A percentile compares a stretch with the other conserved stretches of the same genome.
These are phyloP conservation scores for Drosophila virilis DNA, from an alignment of 1,140 invertebrate genomes.

Conservation along the genomic window DNA sequence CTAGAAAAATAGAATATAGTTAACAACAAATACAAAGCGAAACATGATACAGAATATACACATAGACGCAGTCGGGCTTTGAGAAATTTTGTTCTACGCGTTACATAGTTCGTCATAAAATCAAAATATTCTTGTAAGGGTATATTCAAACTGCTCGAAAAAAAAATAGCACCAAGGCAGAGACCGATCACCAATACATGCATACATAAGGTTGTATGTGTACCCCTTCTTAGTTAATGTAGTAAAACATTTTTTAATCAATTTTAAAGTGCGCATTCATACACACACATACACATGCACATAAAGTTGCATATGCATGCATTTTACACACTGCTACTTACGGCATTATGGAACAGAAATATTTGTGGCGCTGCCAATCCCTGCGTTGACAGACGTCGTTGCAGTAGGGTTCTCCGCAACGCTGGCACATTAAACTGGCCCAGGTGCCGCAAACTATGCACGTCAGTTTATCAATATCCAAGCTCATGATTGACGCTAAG, in stretches of 20 bases:
- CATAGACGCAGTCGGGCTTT: too few relatives aligned
- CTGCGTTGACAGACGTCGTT: conserved; percentile 30
- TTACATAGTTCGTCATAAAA: too few relatives aligned
- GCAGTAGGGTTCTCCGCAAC: conserved; percentile 61
- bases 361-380: conserved; percentile 65
- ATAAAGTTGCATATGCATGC: neutral
- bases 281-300: neutral
- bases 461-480: neutral
- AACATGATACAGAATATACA: too few relatives aligned
- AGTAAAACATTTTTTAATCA: too few relatives aligned
- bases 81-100: too few relatives aligned
- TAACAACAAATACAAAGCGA: too few relatives aligned
- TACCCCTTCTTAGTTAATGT: too few relatives aligned
- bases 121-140: too few relatives aligned
- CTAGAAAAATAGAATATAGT: conserved; percentile 8
- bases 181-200: too few relatives aligned
- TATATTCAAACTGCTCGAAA: too few relatives aligned
- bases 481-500: conserved; percentile 5
- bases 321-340: conserved; percentile 37
- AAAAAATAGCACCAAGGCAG: too few relatives aligned
- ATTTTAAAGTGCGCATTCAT: neutral
- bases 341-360: conserved; percentile 59
- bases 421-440: conserved; percentile 51
- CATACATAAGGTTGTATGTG: too few relatives aligned
- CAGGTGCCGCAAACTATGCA: conserved; percentile 40